These are phyloP conservation scores for Trichonephila clavipes DNA, from an alignment of 1,140 invertebrate species.

Conservation along the genomic window DNA sequence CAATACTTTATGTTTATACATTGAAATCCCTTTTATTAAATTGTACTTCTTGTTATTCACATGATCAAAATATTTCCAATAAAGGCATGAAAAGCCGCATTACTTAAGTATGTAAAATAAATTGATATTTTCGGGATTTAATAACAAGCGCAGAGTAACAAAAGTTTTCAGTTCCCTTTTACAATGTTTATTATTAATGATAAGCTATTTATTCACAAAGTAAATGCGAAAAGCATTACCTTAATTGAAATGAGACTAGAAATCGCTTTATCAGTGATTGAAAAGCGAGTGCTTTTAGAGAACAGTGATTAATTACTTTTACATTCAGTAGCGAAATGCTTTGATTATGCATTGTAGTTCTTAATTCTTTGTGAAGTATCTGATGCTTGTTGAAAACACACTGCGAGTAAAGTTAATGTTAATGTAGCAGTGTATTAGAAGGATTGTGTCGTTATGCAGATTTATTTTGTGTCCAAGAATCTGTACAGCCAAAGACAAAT, in stretches of 20 bases:
- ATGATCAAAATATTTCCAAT: not conserved
- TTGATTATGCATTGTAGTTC: not conserved
- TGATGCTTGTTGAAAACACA: not conserved
- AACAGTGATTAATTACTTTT: constrained; percentile 3
- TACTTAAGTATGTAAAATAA: not conserved
- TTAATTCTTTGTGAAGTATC: not conserved
- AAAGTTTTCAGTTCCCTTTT: not conserved
- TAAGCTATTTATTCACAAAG: not conserved
- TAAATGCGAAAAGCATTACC: not conserved
- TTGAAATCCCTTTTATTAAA: not conserved
- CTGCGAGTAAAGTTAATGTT: too few relatives aligned
- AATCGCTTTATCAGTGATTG: not conserved
- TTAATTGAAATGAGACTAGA: not conserved
- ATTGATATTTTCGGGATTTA: not conserved
- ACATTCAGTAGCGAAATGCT: not conserved
- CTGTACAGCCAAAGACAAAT: too few relatives aligned
- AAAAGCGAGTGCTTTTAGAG: not conserved
- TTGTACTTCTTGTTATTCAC: not conserved
- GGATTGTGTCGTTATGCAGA: too few relatives aligned
- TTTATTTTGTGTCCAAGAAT: too few relatives aligned
- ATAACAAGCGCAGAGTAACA: not conserved
- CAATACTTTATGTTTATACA: not conserved
- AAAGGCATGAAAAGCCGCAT: not conserved
- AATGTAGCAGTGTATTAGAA: too few relatives aligned
- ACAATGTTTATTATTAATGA: not conserved